Percentiles rank a stretch among this genome's conserved stretches.
These are phyloP conservation scores for Sciurus niger DNA, from an alignment of 2,113 vertebrate species.

Conservation along the genomic window DNA sequence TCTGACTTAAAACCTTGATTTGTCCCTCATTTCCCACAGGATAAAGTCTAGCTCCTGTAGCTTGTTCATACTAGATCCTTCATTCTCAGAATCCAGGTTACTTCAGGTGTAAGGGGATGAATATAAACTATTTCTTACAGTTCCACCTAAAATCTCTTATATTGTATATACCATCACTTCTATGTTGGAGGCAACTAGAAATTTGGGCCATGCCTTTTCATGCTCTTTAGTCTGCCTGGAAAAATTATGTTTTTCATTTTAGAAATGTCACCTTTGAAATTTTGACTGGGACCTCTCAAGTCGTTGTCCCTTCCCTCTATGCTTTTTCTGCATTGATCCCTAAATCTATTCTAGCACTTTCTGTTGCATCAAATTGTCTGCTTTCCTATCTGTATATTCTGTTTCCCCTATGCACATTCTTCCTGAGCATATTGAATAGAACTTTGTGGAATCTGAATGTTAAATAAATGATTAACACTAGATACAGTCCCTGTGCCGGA, in stretches of 20 bases:
- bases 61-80: neutral
- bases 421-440: neutral
- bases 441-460: neutral
- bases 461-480: slow-evolving; percentile 12
- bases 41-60: neutral
- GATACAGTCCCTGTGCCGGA: neutral
- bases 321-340: neutral
- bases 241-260: neutral
- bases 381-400: neutral
- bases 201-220: neutral
- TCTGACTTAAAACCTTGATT: neutral
- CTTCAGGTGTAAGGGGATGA: neutral
- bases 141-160: neutral
- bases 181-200: neutral
- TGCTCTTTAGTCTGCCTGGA: neutral
- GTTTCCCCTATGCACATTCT: neutral
- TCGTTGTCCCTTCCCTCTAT: neutral
- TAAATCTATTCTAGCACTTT: neutral
- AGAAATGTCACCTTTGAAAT: neutral
- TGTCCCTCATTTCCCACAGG: neutral
- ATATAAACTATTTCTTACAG: neutral
- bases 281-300: too few species aligned
- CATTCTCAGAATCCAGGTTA: neutral
- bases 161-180: neutral
- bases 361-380: neutral